A percentile compares a stretch with the other conserved stretches of the same genome.
phyloP scores from a whole-genome alignment of 2,797 vertebrate genomes.

The Okamejei kenojei region DNA sequence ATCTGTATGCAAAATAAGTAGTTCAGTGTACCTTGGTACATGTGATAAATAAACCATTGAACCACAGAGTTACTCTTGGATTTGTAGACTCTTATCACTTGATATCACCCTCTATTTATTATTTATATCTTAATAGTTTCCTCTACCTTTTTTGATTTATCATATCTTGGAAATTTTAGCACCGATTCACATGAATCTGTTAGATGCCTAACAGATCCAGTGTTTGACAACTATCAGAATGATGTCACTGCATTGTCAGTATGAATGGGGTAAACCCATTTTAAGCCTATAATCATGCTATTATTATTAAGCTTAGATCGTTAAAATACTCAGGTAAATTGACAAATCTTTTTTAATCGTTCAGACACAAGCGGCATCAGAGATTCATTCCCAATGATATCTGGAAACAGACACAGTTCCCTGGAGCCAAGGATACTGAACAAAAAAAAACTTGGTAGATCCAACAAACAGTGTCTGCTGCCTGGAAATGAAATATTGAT shows the following conservation, averaged over 20 bases:
- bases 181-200: background rate
- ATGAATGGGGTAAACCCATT: background rate
- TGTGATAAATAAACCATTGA: no score
- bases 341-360: background rate
- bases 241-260: background rate
- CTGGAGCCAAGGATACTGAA: background rate
- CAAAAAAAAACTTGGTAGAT: background rate
- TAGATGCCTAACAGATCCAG: background rate
- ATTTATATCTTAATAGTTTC: no score
- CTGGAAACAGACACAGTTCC: background rate
- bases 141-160: no score
- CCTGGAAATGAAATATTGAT: background rate
- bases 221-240: background rate
- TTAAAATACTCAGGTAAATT: background rate
- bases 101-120: no score
- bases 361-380: background rate
- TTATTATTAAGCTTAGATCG: background rate
- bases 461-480: background rate
- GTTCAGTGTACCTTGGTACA: no score
- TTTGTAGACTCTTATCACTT: no score
- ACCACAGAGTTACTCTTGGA: no score
- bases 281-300: background rate
- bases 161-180: no score
- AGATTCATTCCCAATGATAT: background rate
- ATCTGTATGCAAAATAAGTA: no score